Conservation (phyloP, 2,888 invertebrate species). For the Oxyteleia sp. region DNA sequence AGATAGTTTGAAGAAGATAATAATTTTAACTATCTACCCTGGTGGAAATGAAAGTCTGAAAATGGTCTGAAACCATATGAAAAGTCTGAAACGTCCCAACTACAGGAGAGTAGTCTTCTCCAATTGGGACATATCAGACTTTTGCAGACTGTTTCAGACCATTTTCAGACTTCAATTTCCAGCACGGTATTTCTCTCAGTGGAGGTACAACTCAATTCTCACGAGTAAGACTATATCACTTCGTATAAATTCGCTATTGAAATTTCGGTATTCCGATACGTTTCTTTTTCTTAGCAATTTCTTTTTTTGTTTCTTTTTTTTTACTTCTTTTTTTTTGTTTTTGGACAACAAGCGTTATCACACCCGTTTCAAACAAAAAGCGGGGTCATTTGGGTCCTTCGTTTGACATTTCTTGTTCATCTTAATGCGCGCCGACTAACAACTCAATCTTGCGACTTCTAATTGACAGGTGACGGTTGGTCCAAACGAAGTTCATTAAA, state of each 20-base stretch:
- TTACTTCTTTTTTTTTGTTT: constrained; percentile 22
- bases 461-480: constrained; percentile 82
- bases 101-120: too few relatives aligned
- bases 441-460: constrained; percentile 60
- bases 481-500: constrained; percentile 86
- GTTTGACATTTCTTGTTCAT: constrained; percentile 36
- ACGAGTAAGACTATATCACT: constrained; percentile 56
- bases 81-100: too few relatives aligned
- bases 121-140: too few relatives aligned
- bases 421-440: constrained; percentile 47
- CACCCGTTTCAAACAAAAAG: constrained; percentile 59
- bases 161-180: too few relatives aligned
- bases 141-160: too few relatives aligned
- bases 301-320: constrained; percentile 14
- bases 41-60: too few relatives aligned
- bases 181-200: too few relatives aligned
- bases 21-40: too few relatives aligned
- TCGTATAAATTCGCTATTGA: constrained; percentile 65
- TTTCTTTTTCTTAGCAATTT: constrained; percentile 27
- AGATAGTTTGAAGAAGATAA: too few relatives aligned
- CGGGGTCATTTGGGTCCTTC: constrained; percentile 44
- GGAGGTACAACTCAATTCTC: constrained; percentile 45
- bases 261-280: constrained; percentile 52
- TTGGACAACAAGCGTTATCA: constrained; percentile 66
- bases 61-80: too few relatives aligned